Evolutionary conservation across 2,797 vertebrate genomes (phyloP).

Genomic region (Chrysocyon brachyurus): DNA sequence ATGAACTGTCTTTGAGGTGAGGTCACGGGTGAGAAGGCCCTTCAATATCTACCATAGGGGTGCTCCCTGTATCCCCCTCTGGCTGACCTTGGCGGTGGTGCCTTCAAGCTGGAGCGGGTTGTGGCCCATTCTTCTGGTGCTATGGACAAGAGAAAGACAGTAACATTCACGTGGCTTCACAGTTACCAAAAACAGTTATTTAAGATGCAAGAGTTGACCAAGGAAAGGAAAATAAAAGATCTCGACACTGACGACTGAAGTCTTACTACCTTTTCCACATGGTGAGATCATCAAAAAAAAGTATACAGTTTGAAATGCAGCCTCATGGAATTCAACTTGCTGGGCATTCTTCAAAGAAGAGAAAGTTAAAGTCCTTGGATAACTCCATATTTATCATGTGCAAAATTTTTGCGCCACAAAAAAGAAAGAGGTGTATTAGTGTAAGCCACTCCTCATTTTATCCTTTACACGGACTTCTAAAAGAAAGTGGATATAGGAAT

Average conservation of each 20-base stretch:
- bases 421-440: background rate
- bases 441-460: background rate
- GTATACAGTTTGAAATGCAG: background rate
- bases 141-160: conserved; percentile 87
- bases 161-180: conserved; percentile 45
- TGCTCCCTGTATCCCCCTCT: conserved; percentile 99
- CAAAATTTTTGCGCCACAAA: background rate
- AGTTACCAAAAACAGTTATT: background rate
- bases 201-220: background rate
- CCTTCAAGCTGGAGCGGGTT: conserved; percentile 95
- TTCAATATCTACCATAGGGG: conserved; percentile 99
- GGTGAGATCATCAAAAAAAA: background rate
- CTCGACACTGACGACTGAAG: background rate
- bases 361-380: conserved; percentile 12
- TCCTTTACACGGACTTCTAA: background rate
- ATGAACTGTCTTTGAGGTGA: conserved; percentile 92
- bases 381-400: background rate
- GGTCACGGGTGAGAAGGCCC: conserved; percentile 94
- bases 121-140: conserved; percentile 97
- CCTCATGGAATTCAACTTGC: background rate
- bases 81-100: conserved; percentile 94
- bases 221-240: background rate
- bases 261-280: background rate
- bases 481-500: background rate
- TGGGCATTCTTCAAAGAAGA: background rate